phyloP scores from a whole-genome alignment of 2,888 invertebrate species.

The Drosophila limbata region DNA sequence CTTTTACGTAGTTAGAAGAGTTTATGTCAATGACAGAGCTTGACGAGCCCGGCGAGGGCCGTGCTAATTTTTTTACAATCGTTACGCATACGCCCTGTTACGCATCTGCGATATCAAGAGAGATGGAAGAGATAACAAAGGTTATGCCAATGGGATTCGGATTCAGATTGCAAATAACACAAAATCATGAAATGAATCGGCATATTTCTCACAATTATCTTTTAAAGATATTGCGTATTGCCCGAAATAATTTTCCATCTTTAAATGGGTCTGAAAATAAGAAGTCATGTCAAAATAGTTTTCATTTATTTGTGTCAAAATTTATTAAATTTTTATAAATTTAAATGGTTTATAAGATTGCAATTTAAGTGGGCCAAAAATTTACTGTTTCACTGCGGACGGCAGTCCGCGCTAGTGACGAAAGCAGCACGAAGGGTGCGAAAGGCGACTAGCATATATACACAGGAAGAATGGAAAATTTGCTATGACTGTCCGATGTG shows the following conservation, averaged over 20 bases:
- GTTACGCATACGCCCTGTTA: slow-evolving; percentile 51
- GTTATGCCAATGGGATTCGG: not conserved
- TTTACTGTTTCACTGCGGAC: not conserved
- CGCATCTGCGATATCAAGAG: not conserved
- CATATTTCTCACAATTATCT: not conserved
- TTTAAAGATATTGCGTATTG: not conserved
- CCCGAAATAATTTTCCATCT: not conserved
- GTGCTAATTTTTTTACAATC: slow-evolving; percentile 20
- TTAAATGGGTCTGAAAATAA: too few species aligned
- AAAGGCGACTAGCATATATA: too few species aligned
- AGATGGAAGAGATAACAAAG: not conserved
- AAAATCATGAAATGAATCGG: not conserved
- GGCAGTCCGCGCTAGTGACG: too few species aligned
- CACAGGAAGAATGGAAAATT: too few species aligned
- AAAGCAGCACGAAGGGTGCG: too few species aligned
- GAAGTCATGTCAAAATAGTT: not conserved
- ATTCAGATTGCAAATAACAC: not conserved
- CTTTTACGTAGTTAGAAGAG: slow-evolving; percentile 39
- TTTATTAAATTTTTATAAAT: not conserved
- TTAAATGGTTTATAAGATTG: too few species aligned
- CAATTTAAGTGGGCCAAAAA: not conserved
- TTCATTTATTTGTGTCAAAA: too few species aligned
- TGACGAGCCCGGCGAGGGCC: not conserved
- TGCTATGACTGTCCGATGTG: too few species aligned
- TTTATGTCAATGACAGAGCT: slow-evolving; percentile 29